A percentile compares a stretch with the other conserved stretches of the same genome.
phyloP scores from a whole-genome alignment of 2,113 vertebrate genomes.

The Lepisosteus oculatus region DNA sequence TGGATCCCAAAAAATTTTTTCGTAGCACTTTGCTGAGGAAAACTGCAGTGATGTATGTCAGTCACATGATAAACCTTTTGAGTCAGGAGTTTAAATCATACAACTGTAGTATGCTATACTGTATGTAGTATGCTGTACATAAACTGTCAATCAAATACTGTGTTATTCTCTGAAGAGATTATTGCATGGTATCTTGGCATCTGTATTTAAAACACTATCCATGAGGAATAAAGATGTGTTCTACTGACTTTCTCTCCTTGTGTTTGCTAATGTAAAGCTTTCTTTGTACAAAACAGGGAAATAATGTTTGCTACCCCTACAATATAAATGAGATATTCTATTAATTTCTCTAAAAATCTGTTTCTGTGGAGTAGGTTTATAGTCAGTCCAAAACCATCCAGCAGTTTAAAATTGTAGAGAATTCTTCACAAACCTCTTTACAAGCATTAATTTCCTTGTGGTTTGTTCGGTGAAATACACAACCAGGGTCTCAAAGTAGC shows the following conservation, averaged over 20 bases:
- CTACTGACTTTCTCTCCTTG: not conserved
- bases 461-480: too few species aligned
- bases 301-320: too few species aligned
- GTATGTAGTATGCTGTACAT: not conserved
- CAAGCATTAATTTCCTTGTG: too few species aligned
- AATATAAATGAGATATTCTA: too few species aligned
- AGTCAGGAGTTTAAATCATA: not conserved
- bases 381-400: too few species aligned
- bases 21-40: not conserved
- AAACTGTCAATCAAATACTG: conserved; percentile 12
- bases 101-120: not conserved
- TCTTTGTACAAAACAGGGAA: too few species aligned
- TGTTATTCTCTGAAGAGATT: conserved; percentile 18
- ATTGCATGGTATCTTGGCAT: conserved; percentile 29
- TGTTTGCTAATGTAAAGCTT: not conserved
- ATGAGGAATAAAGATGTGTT: conserved; percentile 17
- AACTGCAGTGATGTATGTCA: not conserved
- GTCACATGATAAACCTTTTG: not conserved
- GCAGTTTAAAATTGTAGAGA: too few species aligned
- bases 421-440: too few species aligned
- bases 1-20: not conserved
- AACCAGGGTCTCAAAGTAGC: too few species aligned
- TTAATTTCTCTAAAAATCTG: too few species aligned
- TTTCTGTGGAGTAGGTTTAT: too few species aligned
- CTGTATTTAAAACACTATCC: conserved; percentile 24